phyloP scores from a whole-genome alignment of 2,888 invertebrate species.

The Laspeyria flexula region DNA sequence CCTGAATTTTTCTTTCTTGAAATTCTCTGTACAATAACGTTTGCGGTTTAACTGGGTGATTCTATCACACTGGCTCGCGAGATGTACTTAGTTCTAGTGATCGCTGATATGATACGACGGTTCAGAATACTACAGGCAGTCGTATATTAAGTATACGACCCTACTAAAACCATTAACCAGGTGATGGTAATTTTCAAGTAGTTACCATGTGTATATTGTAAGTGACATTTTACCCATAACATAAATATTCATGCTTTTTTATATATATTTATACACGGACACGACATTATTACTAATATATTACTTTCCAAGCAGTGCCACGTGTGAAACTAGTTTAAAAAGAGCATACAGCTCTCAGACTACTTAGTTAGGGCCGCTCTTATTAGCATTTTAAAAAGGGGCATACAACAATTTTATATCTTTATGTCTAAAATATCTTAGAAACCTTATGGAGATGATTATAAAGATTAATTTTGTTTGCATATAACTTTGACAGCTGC shows the following conservation, averaged over 20 bases:
- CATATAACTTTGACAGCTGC: background rate
- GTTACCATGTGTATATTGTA: too few species aligned
- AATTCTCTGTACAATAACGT: too few species aligned
- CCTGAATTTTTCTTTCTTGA: too few species aligned
- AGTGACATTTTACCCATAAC: too few species aligned
- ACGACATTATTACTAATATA: background rate
- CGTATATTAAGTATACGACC: too few species aligned
- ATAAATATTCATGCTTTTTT: background rate
- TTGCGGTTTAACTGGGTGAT: too few species aligned
- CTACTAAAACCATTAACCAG: too few species aligned
- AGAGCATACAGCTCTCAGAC: conserved; percentile 21
- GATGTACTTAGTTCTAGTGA: too few species aligned
- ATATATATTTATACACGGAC: conserved; percentile 5
- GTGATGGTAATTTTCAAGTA: too few species aligned
- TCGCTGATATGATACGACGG: too few species aligned
- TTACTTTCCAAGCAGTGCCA: background rate
- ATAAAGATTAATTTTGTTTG: conserved; percentile 9
- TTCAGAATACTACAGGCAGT: too few species aligned
- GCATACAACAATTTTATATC: conserved; percentile 30
- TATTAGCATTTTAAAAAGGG: conserved; percentile 68
- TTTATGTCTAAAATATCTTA: background rate
- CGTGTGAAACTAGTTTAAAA: conserved; percentile 3
- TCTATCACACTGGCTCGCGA: too few species aligned
- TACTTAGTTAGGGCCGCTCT: conserved; percentile 46
- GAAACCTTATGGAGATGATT: fast-evolving